Base-by-base conservation (phyloP, 2,888 invertebrate species). In the Zele albiditarsus region DNA sequence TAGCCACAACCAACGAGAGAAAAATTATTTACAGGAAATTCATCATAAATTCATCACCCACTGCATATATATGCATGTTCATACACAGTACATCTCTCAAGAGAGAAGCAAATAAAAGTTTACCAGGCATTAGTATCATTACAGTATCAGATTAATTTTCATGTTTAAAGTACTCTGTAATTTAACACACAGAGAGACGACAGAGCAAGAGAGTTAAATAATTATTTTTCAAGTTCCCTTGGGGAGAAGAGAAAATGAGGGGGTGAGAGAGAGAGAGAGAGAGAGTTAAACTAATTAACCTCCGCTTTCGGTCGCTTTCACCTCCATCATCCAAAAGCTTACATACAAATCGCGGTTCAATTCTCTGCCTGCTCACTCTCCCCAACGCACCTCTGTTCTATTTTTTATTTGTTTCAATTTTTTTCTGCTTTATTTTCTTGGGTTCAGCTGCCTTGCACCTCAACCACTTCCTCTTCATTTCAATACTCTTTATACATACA, bases 221-320 rank as follows among this genome's bases (percentile, higher is more conserved):
- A 80, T 80, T 80, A 79, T 80, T 82, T 79, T 80, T 78, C 75
- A 78, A 82, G 76, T 77, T 74, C 74, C 71, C 66, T 68, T 62
- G 42, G 46, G 58, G 38, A 38, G 38, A 38, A 38, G 10, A 38
- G 10, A n/a, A 16, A n/a, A 2, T 1, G 60, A 66, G 67, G 71
- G 76, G 77, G 76, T 78, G n/a, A n/a, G n/a, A 74, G 60, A 33
- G 33, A 8, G 10, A n/a, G 46, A n/a, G n/a, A 6, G 60, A 66
- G 67, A 73, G 76, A 77, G 76, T 78, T 81, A 77, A 82, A 78
- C 77, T 81, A 81, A 82, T 84, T 82, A 83, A 83, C 82, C 78
- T 75, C 77, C 70, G 73, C 74, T 68, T 74, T 74, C 72, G 76
- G 71, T 58, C 57, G 74, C 49, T 67, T 74, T 62, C 76, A 74